Percentiles rank a stretch among this genome's conserved stretches.
These are phyloP conservation scores for Phrixothrix hirtus DNA, from an alignment of 2,888 invertebrate genomes.

Conservation along the genomic window DNA sequence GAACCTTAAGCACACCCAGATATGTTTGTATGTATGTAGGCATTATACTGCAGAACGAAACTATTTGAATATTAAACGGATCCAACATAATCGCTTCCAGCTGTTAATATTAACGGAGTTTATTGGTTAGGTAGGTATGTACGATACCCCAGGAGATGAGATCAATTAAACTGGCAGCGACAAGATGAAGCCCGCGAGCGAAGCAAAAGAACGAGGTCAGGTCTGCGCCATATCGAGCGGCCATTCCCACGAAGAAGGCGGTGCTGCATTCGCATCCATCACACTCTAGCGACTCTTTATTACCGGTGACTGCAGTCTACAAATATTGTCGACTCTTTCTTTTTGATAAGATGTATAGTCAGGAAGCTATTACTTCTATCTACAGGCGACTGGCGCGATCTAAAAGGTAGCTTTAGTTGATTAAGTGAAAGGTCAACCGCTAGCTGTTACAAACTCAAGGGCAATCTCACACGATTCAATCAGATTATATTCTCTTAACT, in stretches of 20 bases:
- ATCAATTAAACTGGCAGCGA: slow-evolving; percentile 21
- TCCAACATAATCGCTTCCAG: slow-evolving; percentile 36
- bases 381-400: slow-evolving; percentile 32
- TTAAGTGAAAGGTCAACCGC: slow-evolving; percentile 39
- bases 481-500: slow-evolving; percentile 3
- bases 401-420: slow-evolving; percentile 26
- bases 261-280: slow-evolving; percentile 36
- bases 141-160: slow-evolving; percentile 32
- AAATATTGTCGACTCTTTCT: slow-evolving; percentile 31
- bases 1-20: no score
- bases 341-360: slow-evolving; percentile 33
- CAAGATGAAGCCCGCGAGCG: slow-evolving; percentile 24
- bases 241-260: slow-evolving; percentile 39
- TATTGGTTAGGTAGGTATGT: slow-evolving; percentile 36
- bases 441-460: slow-evolving; percentile 12
- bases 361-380: slow-evolving; percentile 35
- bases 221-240: slow-evolving; percentile 43
- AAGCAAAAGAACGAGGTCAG: slow-evolving; percentile 40
- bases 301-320: slow-evolving; percentile 33
- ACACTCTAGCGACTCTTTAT: slow-evolving; percentile 35
- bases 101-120: slow-evolving; percentile 41
- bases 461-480: slow-evolving; percentile 20
- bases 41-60: no score
- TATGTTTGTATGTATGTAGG: no score
- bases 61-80: slow-evolving; percentile 14